Conservation (phyloP, 2,797 vertebrate genomes). For the Acropternis orthonyx region DNA sequence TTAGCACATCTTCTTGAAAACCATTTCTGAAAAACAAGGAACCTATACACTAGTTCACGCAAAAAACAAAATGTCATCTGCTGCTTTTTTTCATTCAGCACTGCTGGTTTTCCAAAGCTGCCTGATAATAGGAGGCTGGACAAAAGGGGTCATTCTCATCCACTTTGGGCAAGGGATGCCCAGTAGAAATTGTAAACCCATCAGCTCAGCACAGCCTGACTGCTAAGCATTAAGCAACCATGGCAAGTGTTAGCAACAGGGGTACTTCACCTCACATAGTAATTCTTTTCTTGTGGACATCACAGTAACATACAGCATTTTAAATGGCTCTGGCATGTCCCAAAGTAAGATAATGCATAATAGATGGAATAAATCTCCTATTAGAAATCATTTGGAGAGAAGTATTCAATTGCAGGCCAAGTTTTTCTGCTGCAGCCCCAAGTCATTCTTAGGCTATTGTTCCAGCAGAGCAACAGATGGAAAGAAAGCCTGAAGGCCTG, state of each 20-base stretch:
- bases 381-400: not conserved
- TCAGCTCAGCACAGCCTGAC: not conserved
- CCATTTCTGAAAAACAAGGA: constrained; percentile 39
- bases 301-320: not conserved
- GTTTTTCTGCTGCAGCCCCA: not conserved
- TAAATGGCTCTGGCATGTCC: not conserved
- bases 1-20: constrained; percentile 32
- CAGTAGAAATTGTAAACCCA: not conserved
- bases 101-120: not conserved
- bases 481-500: not conserved
- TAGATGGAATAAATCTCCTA: not conserved
- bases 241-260: not conserved
- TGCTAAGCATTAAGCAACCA: not conserved
- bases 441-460: not conserved
- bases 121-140: not conserved
- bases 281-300: not conserved
- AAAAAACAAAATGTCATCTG: constrained; percentile 59
- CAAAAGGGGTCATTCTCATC: constrained; percentile 55
- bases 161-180: not conserved
- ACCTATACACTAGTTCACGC: not conserved
- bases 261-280: not conserved
- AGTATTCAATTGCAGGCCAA: not conserved
- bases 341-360: not conserved
- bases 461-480: not conserved
- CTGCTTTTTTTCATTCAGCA: not conserved